Evolutionary conservation across 2,888 invertebrate genomes (phyloP).

Genomic region (Drosophila nr. perissopoda): DNA sequence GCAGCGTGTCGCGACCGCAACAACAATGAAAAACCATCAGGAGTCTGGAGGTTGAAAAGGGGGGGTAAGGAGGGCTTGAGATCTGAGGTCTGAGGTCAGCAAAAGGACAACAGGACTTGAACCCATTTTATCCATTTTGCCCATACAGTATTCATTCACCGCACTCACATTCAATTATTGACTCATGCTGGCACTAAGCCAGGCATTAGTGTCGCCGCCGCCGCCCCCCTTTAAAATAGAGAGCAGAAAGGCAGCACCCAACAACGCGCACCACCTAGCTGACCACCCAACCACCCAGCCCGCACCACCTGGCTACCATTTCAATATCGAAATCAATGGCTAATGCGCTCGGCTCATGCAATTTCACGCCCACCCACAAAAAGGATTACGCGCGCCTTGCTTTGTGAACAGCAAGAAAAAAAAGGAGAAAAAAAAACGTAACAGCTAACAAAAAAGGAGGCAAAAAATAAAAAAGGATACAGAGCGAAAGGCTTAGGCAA

Average conservation of each 20-base stretch:
- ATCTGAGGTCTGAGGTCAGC: constrained; percentile 35
- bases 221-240: neutral
- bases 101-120: constrained; percentile 65
- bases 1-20: constrained; percentile 81
- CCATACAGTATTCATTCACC: constrained; percentile 30
- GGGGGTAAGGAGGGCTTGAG: constrained; percentile 6
- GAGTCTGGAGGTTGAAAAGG: neutral
- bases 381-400: constrained; percentile 67
- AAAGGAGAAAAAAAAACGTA: neutral
- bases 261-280: neutral
- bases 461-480: constrained; percentile 34
- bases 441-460: constrained; percentile 6
- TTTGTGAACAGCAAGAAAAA: constrained; percentile 32
- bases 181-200: constrained; percentile 82
- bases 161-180: constrained; percentile 76
- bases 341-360: constrained; percentile 77
- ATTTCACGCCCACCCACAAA: constrained; percentile 68
- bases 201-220: constrained; percentile 45
- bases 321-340: constrained; percentile 79
- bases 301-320: constrained; percentile 26
- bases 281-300: neutral
- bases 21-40: constrained; percentile 81
- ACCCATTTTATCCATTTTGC: constrained; percentile 47
- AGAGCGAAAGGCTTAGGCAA: constrained; percentile 62
- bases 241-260: neutral